Conservation (phyloP, 2,113 vertebrate genomes). For the Percina caprodes region DNA sequence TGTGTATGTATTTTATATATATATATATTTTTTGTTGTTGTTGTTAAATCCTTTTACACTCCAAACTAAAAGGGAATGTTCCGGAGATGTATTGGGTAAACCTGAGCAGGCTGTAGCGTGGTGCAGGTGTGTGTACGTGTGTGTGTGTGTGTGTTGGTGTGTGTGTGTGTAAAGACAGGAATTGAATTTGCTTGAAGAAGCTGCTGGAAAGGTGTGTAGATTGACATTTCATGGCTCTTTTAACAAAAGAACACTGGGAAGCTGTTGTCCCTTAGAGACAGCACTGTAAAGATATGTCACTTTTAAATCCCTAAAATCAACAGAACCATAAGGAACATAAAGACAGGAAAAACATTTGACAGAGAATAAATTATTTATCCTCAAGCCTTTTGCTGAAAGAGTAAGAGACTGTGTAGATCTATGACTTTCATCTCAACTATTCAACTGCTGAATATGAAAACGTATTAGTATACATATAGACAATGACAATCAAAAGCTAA, state of each 20-base stretch:
- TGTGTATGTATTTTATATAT: too few relatives aligned
- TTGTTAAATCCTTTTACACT: too few relatives aligned
- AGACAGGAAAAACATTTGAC: neutral
- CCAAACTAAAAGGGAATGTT: too few relatives aligned
- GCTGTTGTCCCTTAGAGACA: conserved; percentile 11
- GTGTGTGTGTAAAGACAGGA: neutral
- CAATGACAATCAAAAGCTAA: neutral
- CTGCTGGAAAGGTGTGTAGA: conserved; percentile 8
- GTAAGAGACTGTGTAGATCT: conserved; percentile 1
- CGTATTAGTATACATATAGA: neutral
- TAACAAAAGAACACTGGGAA: neutral
- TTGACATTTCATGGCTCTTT: conserved; percentile 9
- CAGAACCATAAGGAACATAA: neutral
- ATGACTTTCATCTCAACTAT: conserved; percentile 15
- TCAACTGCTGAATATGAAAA: conserved; percentile 19
- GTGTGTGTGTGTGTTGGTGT: neutral
- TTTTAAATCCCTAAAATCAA: neutral
- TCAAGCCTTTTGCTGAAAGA: conserved; percentile 11
- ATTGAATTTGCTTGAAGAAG: conserved; percentile 7
- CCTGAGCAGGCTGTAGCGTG: too few relatives aligned
- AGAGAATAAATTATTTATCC: conserved; percentile 17
- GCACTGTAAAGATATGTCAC: neutral
- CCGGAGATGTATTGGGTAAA: too few relatives aligned
- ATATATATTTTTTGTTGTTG: too few relatives aligned
- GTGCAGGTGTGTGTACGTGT: too few relatives aligned